These are phyloP conservation scores for Nothocercus julius DNA, from an alignment of 2,113 vertebrate species.

Conservation along the genomic window DNA sequence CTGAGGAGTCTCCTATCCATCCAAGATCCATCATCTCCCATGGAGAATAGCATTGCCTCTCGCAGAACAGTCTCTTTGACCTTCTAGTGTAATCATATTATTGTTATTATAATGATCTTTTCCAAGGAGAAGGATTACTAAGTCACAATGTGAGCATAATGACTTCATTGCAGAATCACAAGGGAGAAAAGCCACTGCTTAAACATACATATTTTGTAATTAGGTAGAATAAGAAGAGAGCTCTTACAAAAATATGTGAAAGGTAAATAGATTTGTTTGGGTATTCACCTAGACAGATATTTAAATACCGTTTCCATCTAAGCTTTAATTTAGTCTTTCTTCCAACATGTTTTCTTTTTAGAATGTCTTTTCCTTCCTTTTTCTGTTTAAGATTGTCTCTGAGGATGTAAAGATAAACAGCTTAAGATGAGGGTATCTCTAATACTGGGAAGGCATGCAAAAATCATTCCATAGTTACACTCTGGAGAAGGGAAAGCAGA, in stretches of 20 bases:
- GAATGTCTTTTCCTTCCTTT: neutral
- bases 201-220: constrained; percentile 71
- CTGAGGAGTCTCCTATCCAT: constrained; percentile 21
- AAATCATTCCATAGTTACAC: neutral
- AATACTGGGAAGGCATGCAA: neutral
- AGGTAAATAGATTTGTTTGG: constrained; percentile 68
- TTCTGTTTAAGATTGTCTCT: constrained; percentile 42
- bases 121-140: constrained; percentile 65
- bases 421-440: constrained; percentile 40
- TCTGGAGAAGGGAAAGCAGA: neutral
- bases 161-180: constrained; percentile 18
- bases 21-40: constrained; percentile 51
- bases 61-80: constrained; percentile 61
- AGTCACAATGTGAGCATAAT: constrained; percentile 66
- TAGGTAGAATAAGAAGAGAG: constrained; percentile 51
- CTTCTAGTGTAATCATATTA: constrained; percentile 65
- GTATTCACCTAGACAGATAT: constrained; percentile 39
- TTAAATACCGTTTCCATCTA: constrained; percentile 40
- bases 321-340: constrained; percentile 50
- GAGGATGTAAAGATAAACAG: constrained; percentile 54
- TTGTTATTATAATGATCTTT: constrained; percentile 65
- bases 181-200: constrained; percentile 57
- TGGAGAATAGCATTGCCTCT: constrained; percentile 41
- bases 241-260: neutral
- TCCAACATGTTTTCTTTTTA: neutral